Percentiles rank a stretch among this genome's conserved stretches.
Conservation (phyloP, 2,113 vertebrate genomes). For the Mastomys coucha region DNA sequence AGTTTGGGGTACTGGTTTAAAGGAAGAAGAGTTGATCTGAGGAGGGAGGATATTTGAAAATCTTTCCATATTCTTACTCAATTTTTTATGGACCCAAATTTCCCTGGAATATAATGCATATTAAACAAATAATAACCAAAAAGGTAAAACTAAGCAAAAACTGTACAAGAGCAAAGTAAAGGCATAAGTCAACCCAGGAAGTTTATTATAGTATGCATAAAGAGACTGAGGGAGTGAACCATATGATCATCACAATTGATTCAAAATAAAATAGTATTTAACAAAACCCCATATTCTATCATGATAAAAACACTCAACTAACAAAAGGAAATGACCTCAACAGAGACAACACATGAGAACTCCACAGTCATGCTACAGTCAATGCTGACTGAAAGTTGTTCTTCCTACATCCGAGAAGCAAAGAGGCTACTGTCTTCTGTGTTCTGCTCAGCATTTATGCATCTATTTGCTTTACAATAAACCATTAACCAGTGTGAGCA, state of each 20-base stretch:
- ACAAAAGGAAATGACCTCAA: neutral
- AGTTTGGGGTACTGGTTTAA: neutral
- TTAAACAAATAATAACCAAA: neutral
- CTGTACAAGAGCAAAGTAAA: neutral
- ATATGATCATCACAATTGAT: neutral
- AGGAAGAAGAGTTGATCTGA: neutral
- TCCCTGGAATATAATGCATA: neutral
- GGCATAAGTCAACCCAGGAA: neutral
- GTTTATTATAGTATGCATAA: neutral
- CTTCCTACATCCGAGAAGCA: neutral
- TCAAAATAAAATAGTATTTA: neutral
- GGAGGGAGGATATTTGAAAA: neutral
- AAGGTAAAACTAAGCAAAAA: neutral
- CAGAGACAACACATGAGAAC: neutral
- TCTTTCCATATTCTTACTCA: neutral
- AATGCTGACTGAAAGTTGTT: neutral
- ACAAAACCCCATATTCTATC: neutral
- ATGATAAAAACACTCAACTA: neutral
- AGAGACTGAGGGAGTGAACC: neutral
- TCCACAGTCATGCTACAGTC: neutral
- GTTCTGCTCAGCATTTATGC: neutral
- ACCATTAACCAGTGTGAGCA: neutral
- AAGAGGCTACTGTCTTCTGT: neutral
- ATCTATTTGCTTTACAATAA: neutral
- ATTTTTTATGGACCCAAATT: neutral